These are phyloP conservation scores for Ganaspis sp. DNA, from an alignment of 1,140 invertebrate species.

Conservation along the genomic window DNA sequence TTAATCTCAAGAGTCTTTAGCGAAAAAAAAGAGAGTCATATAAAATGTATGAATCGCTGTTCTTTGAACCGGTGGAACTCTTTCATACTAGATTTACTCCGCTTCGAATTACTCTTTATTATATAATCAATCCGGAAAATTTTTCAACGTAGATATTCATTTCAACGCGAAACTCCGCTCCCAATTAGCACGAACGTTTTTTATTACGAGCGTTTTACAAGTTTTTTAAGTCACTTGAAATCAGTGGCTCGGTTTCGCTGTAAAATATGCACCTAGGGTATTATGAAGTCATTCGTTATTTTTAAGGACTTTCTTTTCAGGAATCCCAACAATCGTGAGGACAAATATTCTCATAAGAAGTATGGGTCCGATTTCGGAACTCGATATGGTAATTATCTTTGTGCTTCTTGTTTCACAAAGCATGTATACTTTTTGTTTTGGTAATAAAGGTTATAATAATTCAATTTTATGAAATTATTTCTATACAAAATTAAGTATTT, in stretches of 20 bases:
- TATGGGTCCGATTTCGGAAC: slow-evolving; percentile 96
- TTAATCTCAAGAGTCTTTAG: neutral
- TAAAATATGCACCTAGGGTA: neutral
- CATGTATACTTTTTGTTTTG: no score
- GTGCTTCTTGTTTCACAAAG: neutral
- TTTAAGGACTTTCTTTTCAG: slow-evolving; percentile 76
- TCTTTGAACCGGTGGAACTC: no score
- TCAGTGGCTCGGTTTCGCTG: neutral
- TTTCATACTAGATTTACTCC: neutral
- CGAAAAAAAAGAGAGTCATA: no score
- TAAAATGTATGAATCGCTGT: no score
- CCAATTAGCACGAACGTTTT: slow-evolving; percentile 8
- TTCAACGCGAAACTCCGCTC: neutral
- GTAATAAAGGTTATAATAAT: no score
- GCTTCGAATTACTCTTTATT: neutral
- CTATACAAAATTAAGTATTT: no score
- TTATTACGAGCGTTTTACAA: neutral
- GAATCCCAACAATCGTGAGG: slow-evolving; percentile 90
- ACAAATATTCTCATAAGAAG: slow-evolving; percentile 95
- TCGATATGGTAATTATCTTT: slow-evolving; percentile 89
- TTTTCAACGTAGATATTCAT: neutral
- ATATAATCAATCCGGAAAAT: neutral
- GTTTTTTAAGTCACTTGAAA: neutral
- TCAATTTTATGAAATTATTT: no score
- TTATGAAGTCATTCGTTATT: slow-evolving; percentile 11